Conservation (phyloP, 2,113 vertebrate genomes). For the Alligator mississippiensis region DNA sequence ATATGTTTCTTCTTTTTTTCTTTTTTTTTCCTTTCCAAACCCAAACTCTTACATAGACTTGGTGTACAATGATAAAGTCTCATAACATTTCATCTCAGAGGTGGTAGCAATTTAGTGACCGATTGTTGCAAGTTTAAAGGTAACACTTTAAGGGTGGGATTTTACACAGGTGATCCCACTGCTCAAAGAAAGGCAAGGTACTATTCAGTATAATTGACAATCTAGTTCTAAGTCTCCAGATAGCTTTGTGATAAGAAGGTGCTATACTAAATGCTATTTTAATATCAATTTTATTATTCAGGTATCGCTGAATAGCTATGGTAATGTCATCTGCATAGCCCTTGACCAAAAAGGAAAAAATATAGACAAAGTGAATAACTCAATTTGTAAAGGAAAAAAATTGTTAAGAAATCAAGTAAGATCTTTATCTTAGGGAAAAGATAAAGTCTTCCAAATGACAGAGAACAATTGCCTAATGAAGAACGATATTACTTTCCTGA, state of each 20-base stretch:
- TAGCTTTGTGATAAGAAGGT: background rate
- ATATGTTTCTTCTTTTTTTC: background rate
- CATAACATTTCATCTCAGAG: slow-evolving; percentile 52
- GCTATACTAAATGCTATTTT: slow-evolving; percentile 1
- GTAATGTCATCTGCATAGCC: background rate
- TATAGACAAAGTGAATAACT: background rate
- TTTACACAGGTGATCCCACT: slow-evolving; percentile 25
- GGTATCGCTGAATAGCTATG: slow-evolving; percentile 46
- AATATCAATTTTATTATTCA: slow-evolving; percentile 22
- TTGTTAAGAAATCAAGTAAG: slow-evolving; percentile 27
- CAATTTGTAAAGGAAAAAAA: background rate
- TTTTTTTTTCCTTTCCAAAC: background rate
- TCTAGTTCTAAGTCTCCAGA: background rate
- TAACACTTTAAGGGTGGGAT: slow-evolving; percentile 47
- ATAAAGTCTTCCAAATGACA: slow-evolving; percentile 55
- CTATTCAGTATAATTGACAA: slow-evolving; percentile 39
- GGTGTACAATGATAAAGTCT: slow-evolving; percentile 3
- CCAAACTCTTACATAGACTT: background rate
- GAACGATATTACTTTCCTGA: slow-evolving; percentile 44
- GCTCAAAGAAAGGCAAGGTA: slow-evolving; percentile 1
- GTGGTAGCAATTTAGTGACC: slow-evolving; percentile 42
- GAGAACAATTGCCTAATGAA: slow-evolving; percentile 70
- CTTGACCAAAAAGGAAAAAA: slow-evolving; percentile 16
- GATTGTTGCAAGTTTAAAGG: slow-evolving; percentile 55
- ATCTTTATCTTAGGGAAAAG: slow-evolving; percentile 16